phyloP scores from a whole-genome alignment of 2,113 vertebrate species.

The Neotoma lepida region DNA sequence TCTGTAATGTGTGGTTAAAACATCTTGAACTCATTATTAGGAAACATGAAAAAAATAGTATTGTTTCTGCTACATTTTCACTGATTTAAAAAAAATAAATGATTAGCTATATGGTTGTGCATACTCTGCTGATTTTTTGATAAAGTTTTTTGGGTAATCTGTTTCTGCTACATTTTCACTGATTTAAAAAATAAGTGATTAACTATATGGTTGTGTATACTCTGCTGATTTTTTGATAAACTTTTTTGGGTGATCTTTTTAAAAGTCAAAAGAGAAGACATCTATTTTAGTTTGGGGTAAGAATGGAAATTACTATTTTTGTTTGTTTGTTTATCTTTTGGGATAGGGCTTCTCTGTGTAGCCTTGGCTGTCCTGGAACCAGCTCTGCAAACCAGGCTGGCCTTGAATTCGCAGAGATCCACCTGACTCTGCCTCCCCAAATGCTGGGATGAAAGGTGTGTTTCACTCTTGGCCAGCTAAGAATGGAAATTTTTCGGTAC shows the following conservation, averaged over 20 bases:
- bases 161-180: slow-evolving; percentile 9
- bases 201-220: not conserved
- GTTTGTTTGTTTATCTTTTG: not conserved
- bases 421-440: not conserved
- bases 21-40: slow-evolving; percentile 71
- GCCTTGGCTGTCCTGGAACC: not conserved
- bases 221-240: not conserved
- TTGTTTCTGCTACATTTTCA: slow-evolving; percentile 11
- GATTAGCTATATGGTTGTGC: not conserved
- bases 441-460: not conserved
- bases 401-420: not conserved
- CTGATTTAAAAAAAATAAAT: not conserved
- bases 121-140: not conserved
- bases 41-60: slow-evolving; percentile 5
- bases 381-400: not conserved
- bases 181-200: not conserved
- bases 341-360: not conserved
- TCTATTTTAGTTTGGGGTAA: not conserved
- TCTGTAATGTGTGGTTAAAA: slow-evolving; percentile 1
- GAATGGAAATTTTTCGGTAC: not conserved
- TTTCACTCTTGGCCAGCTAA: no score
- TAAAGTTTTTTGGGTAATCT: not conserved
- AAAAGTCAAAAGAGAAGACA: slow-evolving; percentile 4
- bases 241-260: not conserved
- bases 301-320: not conserved